Evolutionary conservation across 2,113 vertebrate species (phyloP).

Genomic region (Gavia stellata): DNA sequence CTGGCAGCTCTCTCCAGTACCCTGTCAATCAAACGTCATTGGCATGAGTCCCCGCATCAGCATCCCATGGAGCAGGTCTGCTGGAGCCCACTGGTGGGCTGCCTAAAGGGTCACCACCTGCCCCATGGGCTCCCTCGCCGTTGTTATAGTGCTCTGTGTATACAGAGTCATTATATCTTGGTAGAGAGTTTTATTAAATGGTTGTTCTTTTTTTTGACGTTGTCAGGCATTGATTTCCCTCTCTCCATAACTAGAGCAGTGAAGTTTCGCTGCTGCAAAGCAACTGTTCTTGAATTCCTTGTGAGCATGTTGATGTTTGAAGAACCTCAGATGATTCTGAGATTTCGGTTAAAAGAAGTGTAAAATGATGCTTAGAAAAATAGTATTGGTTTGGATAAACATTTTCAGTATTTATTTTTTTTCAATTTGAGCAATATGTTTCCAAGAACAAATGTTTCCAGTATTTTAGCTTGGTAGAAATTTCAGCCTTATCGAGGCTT

Average conservation of each 20-base stretch:
- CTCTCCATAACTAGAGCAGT: background rate
- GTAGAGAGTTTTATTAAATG: background rate
- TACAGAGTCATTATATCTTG: background rate
- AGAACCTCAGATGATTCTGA: background rate
- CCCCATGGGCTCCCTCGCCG: fast-evolving
- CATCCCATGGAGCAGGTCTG: background rate
- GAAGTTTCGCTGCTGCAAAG: background rate
- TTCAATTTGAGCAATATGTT: background rate
- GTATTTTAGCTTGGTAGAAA: background rate
- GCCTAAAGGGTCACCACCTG: background rate
- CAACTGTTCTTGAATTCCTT: background rate
- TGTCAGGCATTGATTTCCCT: background rate
- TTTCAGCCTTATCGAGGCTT: background rate
- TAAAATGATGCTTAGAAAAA: conserved; percentile 18
- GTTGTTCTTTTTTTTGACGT: background rate
- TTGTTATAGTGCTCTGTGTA: background rate
- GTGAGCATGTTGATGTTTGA: background rate
- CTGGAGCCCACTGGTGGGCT: background rate
- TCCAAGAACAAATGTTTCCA: background rate
- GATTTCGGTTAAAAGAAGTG: background rate
- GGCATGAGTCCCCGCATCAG: fast-evolving
- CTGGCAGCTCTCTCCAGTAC: background rate
- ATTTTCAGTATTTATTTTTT: background rate
- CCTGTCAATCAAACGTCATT: fast-evolving
- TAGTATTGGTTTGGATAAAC: background rate